A percentile compares a stretch with the other conserved stretches of the same genome.
Conservation (phyloP, 2,113 vertebrate species). For the Eulemur macaco region DNA sequence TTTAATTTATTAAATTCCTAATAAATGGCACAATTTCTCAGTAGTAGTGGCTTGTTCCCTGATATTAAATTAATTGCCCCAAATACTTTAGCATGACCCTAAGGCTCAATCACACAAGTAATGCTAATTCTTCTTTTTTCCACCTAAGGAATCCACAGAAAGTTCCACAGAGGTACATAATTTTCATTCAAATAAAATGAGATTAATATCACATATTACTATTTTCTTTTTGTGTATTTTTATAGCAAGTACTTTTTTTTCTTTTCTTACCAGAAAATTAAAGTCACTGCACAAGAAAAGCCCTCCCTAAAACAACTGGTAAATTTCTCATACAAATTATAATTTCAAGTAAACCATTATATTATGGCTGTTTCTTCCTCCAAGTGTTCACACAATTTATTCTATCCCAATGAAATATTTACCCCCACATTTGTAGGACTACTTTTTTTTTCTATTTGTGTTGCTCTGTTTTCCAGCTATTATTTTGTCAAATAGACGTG, state of each 20-base stretch:
- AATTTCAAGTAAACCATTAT: neutral
- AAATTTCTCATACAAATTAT: neutral
- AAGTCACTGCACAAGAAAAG: neutral
- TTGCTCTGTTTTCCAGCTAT: neutral
- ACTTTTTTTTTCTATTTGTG: neutral
- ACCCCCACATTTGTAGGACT: neutral
- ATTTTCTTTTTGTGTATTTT: neutral
- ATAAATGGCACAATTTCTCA: neutral
- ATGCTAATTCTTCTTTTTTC: neutral
- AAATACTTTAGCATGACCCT: neutral
- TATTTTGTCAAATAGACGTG: neutral
- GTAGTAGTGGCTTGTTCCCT: neutral
- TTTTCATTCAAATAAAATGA: neutral
- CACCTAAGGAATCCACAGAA: slow-evolving; percentile 19
- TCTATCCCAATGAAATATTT: neutral
- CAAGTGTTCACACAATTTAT: neutral
- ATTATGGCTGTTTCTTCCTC: neutral
- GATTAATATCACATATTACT: neutral
- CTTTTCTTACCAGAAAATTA: neutral
- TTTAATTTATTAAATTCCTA: neutral
- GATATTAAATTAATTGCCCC: neutral
- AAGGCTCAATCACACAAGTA: neutral
- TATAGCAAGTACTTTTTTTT: neutral
- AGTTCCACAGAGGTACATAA: neutral
- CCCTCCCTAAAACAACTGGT: neutral